Evolutionary conservation across 1,140 invertebrate genomes (phyloP).

Genomic region (Zophobas atratus): DNA sequence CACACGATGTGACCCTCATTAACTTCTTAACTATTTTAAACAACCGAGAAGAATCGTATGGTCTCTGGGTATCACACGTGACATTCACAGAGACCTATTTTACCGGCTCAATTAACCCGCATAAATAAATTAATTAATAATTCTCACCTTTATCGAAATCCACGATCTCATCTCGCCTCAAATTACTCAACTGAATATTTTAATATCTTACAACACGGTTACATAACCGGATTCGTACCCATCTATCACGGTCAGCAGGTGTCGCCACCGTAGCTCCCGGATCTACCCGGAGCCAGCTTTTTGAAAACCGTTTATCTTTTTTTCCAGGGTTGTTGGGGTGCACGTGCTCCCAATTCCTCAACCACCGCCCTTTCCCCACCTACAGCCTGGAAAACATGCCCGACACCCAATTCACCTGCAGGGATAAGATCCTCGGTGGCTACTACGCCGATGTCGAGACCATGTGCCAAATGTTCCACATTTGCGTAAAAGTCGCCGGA

Average conservation of each 20-base stretch:
- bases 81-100: background rate
- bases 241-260: background rate
- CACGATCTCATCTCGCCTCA: constrained; percentile 3
- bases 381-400: constrained; percentile 88
- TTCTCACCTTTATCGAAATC: constrained; percentile 26
- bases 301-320: background rate
- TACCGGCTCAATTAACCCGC: constrained; percentile 2
- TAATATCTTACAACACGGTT: constrained; percentile 15
- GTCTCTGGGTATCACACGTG: background rate
- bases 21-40: no score
- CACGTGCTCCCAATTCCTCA: constrained; percentile 62
- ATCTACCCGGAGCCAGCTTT: background rate
- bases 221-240: background rate
- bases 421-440: constrained; percentile 89
- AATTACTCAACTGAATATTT: constrained; percentile 25
- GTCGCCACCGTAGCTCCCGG: background rate
- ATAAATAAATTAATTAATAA: constrained; percentile 19
- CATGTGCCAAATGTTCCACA: constrained; percentile 93
- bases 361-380: constrained; percentile 75
- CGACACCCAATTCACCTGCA: constrained; percentile 88
- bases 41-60: no score
- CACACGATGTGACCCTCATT: no score
- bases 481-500: constrained; percentile 87
- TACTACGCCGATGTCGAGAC: constrained; percentile 94
- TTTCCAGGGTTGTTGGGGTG: constrained; percentile 62